Conservation (phyloP, 2,797 vertebrate species). For the Schizopygopsis malacanthus region DNA sequence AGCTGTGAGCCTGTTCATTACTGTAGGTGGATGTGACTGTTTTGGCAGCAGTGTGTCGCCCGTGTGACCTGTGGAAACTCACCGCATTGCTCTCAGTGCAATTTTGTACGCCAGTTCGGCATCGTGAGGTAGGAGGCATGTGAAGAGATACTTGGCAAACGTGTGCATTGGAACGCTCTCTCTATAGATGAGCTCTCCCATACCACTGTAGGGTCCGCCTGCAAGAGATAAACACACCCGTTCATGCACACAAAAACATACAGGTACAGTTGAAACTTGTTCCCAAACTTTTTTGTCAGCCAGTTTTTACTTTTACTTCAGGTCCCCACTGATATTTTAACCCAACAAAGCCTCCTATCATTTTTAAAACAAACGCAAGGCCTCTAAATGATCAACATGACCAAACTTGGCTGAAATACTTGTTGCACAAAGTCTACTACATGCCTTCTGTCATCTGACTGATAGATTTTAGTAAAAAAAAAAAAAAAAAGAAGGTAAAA, state of each 20-base stretch:
- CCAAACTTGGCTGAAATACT: not conserved
- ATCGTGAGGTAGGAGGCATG: slow-evolving; percentile 98
- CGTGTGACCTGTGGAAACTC: slow-evolving; percentile 67
- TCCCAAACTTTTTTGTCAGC: not conserved
- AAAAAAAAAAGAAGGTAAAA: not conserved
- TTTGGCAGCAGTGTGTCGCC: not conserved
- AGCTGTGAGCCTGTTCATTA: not conserved
- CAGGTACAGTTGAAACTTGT: not conserved
- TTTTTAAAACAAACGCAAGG: no score
- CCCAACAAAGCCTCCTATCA: not conserved
- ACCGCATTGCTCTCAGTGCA: slow-evolving; percentile 99
- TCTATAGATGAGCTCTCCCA: slow-evolving; percentile 94
- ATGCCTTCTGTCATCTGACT: not conserved
- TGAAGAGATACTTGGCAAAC: slow-evolving; percentile 98
- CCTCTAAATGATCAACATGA: not conserved
- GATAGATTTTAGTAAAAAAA: not conserved
- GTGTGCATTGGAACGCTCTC: slow-evolving; percentile 99
- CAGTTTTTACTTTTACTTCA: not conserved
- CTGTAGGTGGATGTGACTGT: slow-evolving; percentile 1
- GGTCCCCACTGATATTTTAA: not conserved
- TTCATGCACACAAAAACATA: slow-evolving; percentile 56
- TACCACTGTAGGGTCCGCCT: slow-evolving; percentile 96
- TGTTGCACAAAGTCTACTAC: not conserved
- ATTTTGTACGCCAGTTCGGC: slow-evolving; percentile 95
- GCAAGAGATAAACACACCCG: slow-evolving; percentile 71